phyloP scores from a whole-genome alignment of 2,888 invertebrate genomes.

The Tethea ocularis region DNA sequence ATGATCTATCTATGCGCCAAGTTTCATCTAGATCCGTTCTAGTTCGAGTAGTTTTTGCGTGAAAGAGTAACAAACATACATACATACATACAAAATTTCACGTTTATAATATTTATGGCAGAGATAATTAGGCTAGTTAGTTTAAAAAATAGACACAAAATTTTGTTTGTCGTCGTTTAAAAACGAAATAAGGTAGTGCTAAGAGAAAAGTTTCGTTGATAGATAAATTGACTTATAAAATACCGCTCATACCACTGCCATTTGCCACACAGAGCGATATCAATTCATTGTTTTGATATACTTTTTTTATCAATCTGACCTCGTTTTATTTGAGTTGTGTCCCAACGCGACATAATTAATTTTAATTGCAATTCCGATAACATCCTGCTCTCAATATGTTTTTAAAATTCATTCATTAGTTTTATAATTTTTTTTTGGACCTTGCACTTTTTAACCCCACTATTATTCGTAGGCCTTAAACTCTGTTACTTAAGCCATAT shows the following conservation, averaged over 20 bases:
- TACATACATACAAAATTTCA: too few species aligned
- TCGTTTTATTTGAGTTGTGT: not conserved
- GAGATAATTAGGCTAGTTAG: too few species aligned
- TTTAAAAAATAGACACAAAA: too few species aligned
- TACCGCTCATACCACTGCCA: not conserved
- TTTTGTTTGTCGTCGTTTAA: too few species aligned
- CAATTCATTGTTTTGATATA: constrained; percentile 1
- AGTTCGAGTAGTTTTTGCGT: too few species aligned
- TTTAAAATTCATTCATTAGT: not conserved
- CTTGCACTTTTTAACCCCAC: not conserved
- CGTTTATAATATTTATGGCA: too few species aligned
- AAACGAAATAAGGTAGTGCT: too few species aligned
- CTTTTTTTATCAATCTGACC: constrained; percentile 1
- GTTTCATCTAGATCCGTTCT: too few species aligned
- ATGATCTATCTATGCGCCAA: too few species aligned
- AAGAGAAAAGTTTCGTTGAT: not conserved
- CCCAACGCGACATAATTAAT: not conserved
- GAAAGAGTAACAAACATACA: too few species aligned
- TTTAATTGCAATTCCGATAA: not conserved
- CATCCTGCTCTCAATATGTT: not conserved
- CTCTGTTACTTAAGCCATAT: not conserved
- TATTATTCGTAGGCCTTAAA: not conserved
- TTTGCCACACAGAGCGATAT: not conserved
- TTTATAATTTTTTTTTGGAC: not conserved
- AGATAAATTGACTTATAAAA: not conserved